phyloP scores from a whole-genome alignment of 1,140 invertebrate species.

The Drosophila kurseongensis region DNA sequence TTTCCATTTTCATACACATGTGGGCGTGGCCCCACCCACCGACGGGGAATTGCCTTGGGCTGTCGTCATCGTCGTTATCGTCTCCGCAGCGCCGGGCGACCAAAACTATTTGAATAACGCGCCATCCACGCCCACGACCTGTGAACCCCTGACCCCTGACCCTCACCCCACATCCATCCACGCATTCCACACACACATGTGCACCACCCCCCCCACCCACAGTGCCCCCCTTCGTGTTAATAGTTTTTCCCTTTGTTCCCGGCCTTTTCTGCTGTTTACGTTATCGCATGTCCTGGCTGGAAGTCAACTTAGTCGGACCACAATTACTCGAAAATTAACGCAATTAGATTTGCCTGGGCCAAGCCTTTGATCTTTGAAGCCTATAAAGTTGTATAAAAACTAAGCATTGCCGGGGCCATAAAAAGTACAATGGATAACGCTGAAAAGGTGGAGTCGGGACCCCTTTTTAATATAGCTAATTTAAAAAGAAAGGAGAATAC shows the following conservation, averaged over 20 bases:
- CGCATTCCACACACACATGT: slow-evolving; percentile 6
- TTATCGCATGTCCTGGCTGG: slow-evolving; percentile 60
- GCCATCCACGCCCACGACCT: slow-evolving; percentile 52
- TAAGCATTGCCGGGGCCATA: background rate
- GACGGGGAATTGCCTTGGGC: slow-evolving; percentile 55
- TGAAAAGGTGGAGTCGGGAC: background rate
- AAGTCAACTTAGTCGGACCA: slow-evolving; percentile 35
- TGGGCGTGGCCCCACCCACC: slow-evolving; percentile 23
- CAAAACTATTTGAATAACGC: slow-evolving; percentile 80
- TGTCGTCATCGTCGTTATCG: slow-evolving; percentile 54
- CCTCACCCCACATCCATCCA: slow-evolving; percentile 9
- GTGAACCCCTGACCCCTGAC: slow-evolving; percentile 1
- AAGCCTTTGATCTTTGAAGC: slow-evolving; percentile 37
- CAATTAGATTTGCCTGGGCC: slow-evolving; percentile 57
- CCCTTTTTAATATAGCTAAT: background rate
- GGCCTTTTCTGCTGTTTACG: slow-evolving; percentile 46
- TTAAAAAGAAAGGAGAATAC: background rate
- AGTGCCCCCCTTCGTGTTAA: slow-evolving; percentile 64
- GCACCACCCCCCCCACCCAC: slow-evolving; percentile 15
- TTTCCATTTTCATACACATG: slow-evolving; percentile 59
- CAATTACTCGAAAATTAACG: slow-evolving; percentile 79
- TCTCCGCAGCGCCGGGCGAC: slow-evolving; percentile 50
- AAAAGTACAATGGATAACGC: slow-evolving; percentile 9
- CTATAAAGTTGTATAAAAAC: slow-evolving; percentile 36
- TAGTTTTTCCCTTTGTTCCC: slow-evolving; percentile 57